phyloP scores from a whole-genome alignment of 2,113 vertebrate genomes.

The Chloroceryle aenea region DNA sequence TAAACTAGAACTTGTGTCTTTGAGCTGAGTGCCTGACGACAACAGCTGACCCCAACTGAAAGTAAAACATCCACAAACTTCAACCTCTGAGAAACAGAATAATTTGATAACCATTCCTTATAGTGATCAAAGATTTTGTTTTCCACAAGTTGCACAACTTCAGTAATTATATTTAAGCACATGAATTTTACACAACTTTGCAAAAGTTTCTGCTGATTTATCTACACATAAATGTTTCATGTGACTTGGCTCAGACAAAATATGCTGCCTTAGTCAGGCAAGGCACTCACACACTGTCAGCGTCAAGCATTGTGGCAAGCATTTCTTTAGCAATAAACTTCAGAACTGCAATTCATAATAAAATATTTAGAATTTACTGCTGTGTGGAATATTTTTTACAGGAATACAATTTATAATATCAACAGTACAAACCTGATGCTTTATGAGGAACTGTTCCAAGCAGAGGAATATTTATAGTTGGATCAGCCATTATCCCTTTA shows the following conservation, averaged over 20 bases:
- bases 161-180: not conserved
- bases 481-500: conserved; percentile 91
- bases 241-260: not conserved
- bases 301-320: not conserved
- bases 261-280: not conserved
- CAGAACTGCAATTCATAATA: not conserved
- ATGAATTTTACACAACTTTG: not conserved
- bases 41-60: not conserved
- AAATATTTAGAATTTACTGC: not conserved
- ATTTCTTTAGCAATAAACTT: not conserved
- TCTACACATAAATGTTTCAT: not conserved
- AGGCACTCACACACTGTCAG: not conserved
- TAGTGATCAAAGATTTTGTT: not conserved
- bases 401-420: not conserved
- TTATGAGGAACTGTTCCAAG: conserved; percentile 88
- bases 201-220: not conserved
- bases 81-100: not conserved
- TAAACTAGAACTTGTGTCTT: not conserved
- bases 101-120: not conserved
- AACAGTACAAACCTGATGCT: conserved; percentile 83
- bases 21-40: not conserved
- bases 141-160: not conserved
- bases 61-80: not conserved
- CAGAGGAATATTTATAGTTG: conserved; percentile 85
- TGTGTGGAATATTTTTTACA: not conserved